Evolutionary conservation across 2,888 invertebrate species (phyloP).

Genomic region (Ormyrus thymus): DNA sequence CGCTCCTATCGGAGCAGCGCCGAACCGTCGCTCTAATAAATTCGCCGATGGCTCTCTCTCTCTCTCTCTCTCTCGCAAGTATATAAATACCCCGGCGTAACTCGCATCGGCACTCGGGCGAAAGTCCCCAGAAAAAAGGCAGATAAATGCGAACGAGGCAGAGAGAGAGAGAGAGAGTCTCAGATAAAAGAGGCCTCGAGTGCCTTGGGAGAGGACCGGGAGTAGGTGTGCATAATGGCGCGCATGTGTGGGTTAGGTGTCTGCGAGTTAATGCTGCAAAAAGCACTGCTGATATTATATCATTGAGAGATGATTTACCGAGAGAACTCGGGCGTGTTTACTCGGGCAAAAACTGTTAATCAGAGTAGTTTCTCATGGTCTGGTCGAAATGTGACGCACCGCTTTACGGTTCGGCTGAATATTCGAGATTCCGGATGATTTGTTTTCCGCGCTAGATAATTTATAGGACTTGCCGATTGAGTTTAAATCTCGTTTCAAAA

Average conservation of each 20-base stretch:
- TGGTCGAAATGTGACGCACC: no score
- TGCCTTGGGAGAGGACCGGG: background rate
- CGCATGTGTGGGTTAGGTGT: no score
- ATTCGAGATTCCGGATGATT: no score
- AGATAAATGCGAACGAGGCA: background rate
- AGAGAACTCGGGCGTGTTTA: no score
- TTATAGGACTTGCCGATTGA: no score
- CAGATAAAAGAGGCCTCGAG: background rate
- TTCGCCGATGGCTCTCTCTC: slow-evolving; percentile 17
- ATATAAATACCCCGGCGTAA: background rate
- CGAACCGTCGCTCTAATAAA: slow-evolving; percentile 28
- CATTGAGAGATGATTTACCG: background rate
- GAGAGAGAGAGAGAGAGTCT: background rate
- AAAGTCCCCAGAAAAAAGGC: slow-evolving; percentile 3
- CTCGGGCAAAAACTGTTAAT: no score
- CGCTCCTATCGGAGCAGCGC: slow-evolving; percentile 18
- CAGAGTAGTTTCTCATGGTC: background rate
- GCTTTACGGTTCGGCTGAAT: no score
- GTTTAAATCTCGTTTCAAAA: no score
- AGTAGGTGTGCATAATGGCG: no score
- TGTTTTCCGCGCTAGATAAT: no score
- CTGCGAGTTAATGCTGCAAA: no score
- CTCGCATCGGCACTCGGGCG: background rate
- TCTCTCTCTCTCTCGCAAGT: background rate
- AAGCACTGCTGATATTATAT: no score